A percentile compares a stretch with the other conserved stretches of the same genome.
Conservation (phyloP, 2,888 invertebrate species). For the Agrotis exclamationis region DNA sequence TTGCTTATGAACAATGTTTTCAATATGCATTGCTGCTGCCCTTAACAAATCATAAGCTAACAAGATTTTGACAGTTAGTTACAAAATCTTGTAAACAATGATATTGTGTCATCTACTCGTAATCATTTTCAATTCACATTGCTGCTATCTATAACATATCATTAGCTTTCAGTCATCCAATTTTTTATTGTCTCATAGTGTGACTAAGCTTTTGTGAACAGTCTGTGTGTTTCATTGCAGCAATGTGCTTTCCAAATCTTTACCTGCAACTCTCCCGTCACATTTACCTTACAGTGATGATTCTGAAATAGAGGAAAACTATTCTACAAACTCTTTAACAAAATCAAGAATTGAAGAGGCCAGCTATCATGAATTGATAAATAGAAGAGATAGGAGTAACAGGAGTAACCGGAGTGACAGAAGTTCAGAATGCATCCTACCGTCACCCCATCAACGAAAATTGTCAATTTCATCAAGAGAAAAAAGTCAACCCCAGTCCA, state of each 20-base stretch:
- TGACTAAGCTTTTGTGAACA: conserved; percentile 73
- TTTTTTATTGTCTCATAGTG: conserved; percentile 25
- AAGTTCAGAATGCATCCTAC: conserved; percentile 26
- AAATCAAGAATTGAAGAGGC: conserved; percentile 45
- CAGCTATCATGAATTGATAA: conserved; percentile 26
- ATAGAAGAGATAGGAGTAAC: conserved; percentile 35
- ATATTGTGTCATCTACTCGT: conserved; percentile 4
- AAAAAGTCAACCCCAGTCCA: conserved; percentile 24
- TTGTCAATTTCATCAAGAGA: conserved; percentile 31
- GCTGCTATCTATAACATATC: conserved; percentile 14
- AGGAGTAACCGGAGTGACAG: conserved; percentile 11
- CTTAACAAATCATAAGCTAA: background rate
- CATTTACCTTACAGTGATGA: conserved; percentile 82
- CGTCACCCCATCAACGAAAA: conserved; percentile 22
- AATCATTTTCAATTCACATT: conserved; percentile 36
- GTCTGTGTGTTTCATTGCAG: conserved; percentile 85
- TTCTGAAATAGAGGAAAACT: conserved; percentile 57
- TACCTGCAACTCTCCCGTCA: conserved; percentile 80
- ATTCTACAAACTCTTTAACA: conserved; percentile 41
- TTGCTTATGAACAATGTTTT: background rate
- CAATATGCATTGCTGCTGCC: background rate
- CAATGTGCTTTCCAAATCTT: conserved; percentile 81
- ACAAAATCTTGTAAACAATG: background rate
- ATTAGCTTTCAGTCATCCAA: conserved; percentile 31
- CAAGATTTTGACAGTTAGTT: background rate